Conservation (phyloP, 2,888 invertebrate species). For the Norana najaformis region DNA sequence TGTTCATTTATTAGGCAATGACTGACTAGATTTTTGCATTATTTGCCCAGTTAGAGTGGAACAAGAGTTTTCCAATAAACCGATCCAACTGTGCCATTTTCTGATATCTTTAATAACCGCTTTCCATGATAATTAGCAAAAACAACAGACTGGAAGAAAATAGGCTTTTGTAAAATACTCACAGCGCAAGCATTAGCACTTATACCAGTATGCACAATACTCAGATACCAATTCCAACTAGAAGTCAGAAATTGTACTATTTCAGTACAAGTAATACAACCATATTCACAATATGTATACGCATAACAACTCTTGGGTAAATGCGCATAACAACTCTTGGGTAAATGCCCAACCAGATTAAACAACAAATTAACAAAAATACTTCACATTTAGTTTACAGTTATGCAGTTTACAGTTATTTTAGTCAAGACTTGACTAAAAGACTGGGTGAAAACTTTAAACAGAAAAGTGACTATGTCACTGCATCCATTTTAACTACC, state of each 20-base stretch:
- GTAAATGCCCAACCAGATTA: not conserved
- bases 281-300: not conserved
- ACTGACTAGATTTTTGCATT: no score
- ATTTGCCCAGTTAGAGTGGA: no score
- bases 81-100: not conserved
- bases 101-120: not conserved
- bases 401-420: no score
- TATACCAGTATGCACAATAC: no score
- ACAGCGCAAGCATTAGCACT: not conserved
- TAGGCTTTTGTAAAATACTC: not conserved
- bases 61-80: not conserved
- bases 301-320: not conserved
- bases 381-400: not conserved
- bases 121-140: not conserved
- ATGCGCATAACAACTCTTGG: not conserved
- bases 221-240: not conserved
- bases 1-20: no score
- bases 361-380: not conserved
- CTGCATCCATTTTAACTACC: not conserved
- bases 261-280: slow-evolving; percentile 1
- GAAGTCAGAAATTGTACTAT: not conserved
- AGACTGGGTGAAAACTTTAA: not conserved
- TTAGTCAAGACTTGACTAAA: not conserved
- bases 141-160: slow-evolving; percentile 8
- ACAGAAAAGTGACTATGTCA: not conserved